Evolutionary conservation across 1,140 invertebrate genomes (phyloP).

Genomic region (Dendrolimus kikuchii): DNA sequence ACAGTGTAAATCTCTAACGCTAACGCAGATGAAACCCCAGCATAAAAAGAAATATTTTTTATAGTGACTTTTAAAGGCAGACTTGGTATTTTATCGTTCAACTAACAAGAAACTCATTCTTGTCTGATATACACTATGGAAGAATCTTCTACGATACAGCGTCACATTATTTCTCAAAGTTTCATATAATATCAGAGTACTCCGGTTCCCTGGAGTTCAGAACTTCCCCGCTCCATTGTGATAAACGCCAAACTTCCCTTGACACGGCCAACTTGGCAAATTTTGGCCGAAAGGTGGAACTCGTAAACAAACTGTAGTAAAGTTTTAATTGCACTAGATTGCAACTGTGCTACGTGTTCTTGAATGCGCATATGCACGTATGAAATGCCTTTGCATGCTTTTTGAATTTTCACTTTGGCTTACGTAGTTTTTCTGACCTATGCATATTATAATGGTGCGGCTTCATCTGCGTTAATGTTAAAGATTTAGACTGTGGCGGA

Average conservation of each 20-base stretch:
- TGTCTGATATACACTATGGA: neutral
- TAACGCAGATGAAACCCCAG: no score
- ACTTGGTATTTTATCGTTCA: neutral
- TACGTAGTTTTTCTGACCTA: slow-evolving; percentile 6
- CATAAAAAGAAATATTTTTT: no score
- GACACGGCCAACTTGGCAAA: slow-evolving; percentile 24
- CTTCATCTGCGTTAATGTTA: neutral
- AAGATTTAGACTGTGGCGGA: no score
- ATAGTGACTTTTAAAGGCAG: no score
- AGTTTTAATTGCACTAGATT: slow-evolving; percentile 54
- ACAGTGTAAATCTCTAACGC: no score
- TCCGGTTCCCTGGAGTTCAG: slow-evolving; percentile 13
- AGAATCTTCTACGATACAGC: neutral
- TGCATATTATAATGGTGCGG: slow-evolving; percentile 5
- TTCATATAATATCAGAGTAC: slow-evolving; percentile 30
- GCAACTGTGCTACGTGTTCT: slow-evolving; percentile 23
- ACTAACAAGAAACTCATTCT: neutral
- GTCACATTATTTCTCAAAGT: slow-evolving; percentile 27
- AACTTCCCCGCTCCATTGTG: slow-evolving; percentile 33
- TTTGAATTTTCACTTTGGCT: slow-evolving; percentile 5
- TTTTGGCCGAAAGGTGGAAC: slow-evolving; percentile 40
- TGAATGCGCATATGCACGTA: slow-evolving; percentile 7
- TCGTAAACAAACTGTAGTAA: slow-evolving; percentile 36
- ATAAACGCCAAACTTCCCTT: slow-evolving; percentile 33
- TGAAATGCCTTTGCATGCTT: slow-evolving; percentile 15